Conservation (phyloP, 2,888 invertebrate genomes). For the Dilophus febrilis region DNA sequence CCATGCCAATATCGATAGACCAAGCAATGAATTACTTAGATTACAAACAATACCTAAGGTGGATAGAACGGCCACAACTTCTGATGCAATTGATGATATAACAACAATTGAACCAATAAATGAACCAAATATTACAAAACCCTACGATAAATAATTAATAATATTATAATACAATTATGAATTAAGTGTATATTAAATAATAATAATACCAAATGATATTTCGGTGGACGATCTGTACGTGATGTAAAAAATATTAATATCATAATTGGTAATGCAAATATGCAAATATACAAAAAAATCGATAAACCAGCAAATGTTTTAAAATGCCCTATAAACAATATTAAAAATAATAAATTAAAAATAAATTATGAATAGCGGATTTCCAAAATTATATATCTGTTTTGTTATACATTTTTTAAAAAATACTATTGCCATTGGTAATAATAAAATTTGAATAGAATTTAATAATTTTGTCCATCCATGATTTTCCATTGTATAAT, state of each 20-base stretch:
- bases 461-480: constrained; percentile 42
- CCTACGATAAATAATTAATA: constrained; percentile 9
- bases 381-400: no score
- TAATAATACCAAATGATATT: constrained; percentile 14
- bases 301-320: not conserved
- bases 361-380: no score
- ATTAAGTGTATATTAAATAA: no score
- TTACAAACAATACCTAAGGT: constrained; percentile 39
- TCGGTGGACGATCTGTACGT: constrained; percentile 15
- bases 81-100: constrained; percentile 42
- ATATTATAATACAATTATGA: not conserved
- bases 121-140: constrained; percentile 12
- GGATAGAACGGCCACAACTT: constrained; percentile 37
- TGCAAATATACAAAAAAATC: not conserved
- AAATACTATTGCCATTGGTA: constrained; percentile 19
- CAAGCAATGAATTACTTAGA: constrained; percentile 40
- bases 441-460: constrained; percentile 32
- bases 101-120: constrained; percentile 30
- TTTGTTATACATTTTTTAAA: not conserved
- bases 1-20: constrained; percentile 46
- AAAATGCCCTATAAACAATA: not conserved
- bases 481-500: constrained; percentile 29
- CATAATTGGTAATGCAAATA: constrained; percentile 4
- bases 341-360: constrained; percentile 1
- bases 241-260: constrained; percentile 11